These are phyloP conservation scores for Simalia tracyae DNA, from an alignment of 2,797 vertebrate genomes.

Conservation along the genomic window DNA sequence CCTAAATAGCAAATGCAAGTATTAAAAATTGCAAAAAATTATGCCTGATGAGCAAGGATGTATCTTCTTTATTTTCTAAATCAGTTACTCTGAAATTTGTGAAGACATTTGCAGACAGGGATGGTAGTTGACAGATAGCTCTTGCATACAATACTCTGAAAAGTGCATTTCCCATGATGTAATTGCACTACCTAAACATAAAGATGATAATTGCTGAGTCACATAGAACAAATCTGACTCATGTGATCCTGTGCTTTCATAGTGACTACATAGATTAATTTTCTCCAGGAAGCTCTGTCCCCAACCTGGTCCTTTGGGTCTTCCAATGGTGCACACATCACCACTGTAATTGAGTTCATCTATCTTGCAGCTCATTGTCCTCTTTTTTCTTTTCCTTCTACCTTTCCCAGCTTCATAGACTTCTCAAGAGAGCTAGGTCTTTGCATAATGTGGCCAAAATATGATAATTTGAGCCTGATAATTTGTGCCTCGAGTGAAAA, in stretches of 20 bases:
- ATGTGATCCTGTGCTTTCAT: constrained; percentile 23
- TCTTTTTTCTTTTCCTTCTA: too few relatives aligned
- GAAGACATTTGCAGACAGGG: not conserved
- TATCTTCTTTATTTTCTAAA: not conserved
- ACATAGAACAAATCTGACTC: constrained; percentile 29
- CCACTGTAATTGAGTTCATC: too few relatives aligned
- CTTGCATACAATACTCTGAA: constrained; percentile 40
- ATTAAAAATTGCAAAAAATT: not conserved
- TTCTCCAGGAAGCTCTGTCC: not conserved
- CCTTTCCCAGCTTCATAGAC: too few relatives aligned
- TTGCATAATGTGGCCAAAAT: too few relatives aligned
- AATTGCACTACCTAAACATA: constrained; percentile 58
- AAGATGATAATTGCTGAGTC: constrained; percentile 53
- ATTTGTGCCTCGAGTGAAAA: too few relatives aligned
- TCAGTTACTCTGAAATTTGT: constrained; percentile 1
- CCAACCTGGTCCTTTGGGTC: not conserved
- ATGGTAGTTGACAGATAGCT: constrained; percentile 23
- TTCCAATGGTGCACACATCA: not conserved
- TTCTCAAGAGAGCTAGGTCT: not conserved
- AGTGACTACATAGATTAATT: not conserved
- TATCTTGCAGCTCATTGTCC: too few relatives aligned
- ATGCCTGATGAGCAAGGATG: not conserved
- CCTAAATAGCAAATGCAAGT: constrained; percentile 26
- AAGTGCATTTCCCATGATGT: constrained; percentile 32
- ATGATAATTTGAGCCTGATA: too few relatives aligned